A percentile compares a stretch with the other conserved stretches of the same genome.
These are phyloP conservation scores for Drosophila truncata DNA, from an alignment of 1,140 invertebrate species.

Conservation along the genomic window DNA sequence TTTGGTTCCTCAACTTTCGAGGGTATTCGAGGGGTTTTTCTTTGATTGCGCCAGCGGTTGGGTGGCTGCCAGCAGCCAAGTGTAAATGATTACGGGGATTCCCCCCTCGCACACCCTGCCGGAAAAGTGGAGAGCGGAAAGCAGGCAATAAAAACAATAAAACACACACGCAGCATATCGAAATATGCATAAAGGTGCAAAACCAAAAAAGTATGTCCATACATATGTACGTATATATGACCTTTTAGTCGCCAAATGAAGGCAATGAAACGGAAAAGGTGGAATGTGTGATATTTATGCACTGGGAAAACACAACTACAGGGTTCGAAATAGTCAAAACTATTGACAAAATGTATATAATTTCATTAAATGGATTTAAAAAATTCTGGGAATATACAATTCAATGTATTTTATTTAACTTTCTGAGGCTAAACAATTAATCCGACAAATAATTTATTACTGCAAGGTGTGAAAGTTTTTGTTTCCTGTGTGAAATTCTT, in stretches of 20 bases:
- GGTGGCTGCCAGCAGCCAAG: slow-evolving; percentile 47
- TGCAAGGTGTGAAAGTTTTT: too few species aligned
- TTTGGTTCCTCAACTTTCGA: slow-evolving; percentile 61
- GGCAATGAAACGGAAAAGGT: slow-evolving; percentile 63
- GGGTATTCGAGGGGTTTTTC: slow-evolving; percentile 33
- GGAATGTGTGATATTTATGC: not conserved
- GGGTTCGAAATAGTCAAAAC: not conserved
- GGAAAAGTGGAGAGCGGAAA: slow-evolving; percentile 2
- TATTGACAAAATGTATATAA: too few species aligned
- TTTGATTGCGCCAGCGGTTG: slow-evolving; percentile 13
- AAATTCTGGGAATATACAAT: too few species aligned
- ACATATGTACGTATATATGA: slow-evolving; percentile 24
- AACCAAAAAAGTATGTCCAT: slow-evolving; percentile 17
- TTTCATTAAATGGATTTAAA: too few species aligned
- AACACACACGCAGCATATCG: too few species aligned
- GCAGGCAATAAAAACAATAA: too few species aligned
- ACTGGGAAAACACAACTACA: not conserved
- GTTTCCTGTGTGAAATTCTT: too few species aligned
- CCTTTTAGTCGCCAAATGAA: slow-evolving; percentile 14
- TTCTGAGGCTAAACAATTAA: too few species aligned
- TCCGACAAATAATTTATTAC: too few species aligned
- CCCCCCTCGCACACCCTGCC: not conserved
- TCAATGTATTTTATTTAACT: too few species aligned
- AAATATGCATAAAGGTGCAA: slow-evolving; percentile 37
- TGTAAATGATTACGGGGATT: slow-evolving; percentile 69